Conservation (phyloP, 2,113 vertebrate genomes). For the Zosterops hypoxanthus region DNA sequence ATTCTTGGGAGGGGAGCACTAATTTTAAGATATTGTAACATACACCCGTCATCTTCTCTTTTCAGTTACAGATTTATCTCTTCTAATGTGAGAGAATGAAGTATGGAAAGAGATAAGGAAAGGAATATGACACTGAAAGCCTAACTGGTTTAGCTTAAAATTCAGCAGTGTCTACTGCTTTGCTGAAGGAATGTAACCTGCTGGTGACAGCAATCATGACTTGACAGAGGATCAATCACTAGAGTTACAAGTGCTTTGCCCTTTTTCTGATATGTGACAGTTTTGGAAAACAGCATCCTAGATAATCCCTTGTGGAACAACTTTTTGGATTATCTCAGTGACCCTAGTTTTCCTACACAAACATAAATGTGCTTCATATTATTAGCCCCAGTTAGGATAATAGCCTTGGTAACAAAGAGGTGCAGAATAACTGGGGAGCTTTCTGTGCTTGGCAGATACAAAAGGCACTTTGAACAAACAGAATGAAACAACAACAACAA, state of each 20-base stretch:
- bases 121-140: background rate
- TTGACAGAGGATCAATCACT: slow-evolving; percentile 52
- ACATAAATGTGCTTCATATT: background rate
- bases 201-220: slow-evolving; percentile 46
- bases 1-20: background rate
- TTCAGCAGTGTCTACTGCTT: background rate
- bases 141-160: slow-evolving; percentile 27
- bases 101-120: background rate
- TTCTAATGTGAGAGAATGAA: background rate
- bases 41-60: background rate
- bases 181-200: slow-evolving; percentile 40
- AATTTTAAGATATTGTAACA: background rate
- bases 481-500: background rate
- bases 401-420: slow-evolving; percentile 20
- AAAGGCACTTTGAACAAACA: slow-evolving; percentile 35
- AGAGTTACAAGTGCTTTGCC: slow-evolving; percentile 44
- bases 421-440: slow-evolving; percentile 7
- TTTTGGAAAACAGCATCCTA: slow-evolving; percentile 65
- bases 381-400: slow-evolving; percentile 42
- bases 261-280: slow-evolving; percentile 47
- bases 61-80: background rate
- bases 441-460: background rate
- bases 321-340: slow-evolving; percentile 70
- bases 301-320: slow-evolving; percentile 63
- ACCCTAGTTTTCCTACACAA: slow-evolving; percentile 62